Base-by-base conservation (phyloP, 2,888 invertebrate species). In the Helobdella robusta region DNA sequence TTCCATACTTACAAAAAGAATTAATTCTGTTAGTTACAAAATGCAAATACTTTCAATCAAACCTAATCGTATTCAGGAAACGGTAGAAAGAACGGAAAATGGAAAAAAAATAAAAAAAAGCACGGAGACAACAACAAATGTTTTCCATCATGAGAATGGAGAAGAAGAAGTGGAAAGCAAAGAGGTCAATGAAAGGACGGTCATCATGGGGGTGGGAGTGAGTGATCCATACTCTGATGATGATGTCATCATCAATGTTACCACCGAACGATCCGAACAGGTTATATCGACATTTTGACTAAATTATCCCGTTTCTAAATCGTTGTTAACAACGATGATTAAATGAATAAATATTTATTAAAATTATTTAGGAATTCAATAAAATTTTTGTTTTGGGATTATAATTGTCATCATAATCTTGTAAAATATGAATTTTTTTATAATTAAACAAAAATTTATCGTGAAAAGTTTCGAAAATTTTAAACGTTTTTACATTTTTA, bases 201-300 rank as follows among this genome's bases (percentile, higher is more conserved):
- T 32, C 52, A 36, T 64, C 0, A n/a, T 32, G 0, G 64, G 64
- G 11, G 25, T 56, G 54, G 64, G 56, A 18, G 56, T 64, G 20
- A n/a, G 25, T 18, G 56, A 56, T 18, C 25, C 25, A 15, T 54
- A 56, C 28, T 23, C 54, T 23, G 64, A 40, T 30, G 56, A 64
- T 54, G 64, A 56, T 23, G 54, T 54, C 6, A 8, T 25, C 6
- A 36, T 35, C 2, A 50, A 62, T 11, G 50, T 50, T 2, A 15
- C 34, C 2, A 50, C 44, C 18, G 62, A 62, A 18, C 50, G 34
- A 6, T 62, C 48, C 1, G 62, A 62, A 62, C 50, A 62, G 62
- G 62, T 62, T 11, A 28, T 25, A 28, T n/a, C n/a, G n/a, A n/a
- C n/a, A n/a, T n/a, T n/a, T n/a, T n/a, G n/a, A n/a, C n/a, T n/a